Evolutionary conservation across 2,888 invertebrate species (phyloP), one percentile per base, ranked within the genome.

Genomic region (Adineta ricciae): DNA sequence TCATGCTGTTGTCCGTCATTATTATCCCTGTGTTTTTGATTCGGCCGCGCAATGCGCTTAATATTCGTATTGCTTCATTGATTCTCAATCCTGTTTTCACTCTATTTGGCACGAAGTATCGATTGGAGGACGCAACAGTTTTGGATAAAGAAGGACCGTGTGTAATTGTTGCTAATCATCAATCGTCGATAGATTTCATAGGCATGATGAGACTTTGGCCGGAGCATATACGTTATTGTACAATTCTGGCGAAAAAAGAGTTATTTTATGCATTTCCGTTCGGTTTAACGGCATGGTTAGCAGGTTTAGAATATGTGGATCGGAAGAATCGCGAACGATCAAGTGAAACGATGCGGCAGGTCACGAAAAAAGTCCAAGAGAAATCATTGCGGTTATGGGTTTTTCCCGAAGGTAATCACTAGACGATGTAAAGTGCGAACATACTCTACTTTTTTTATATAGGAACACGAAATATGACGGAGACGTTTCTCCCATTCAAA

Each of bases 121-220:
- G 94, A 89, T 89, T 95, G 84, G 92, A 93, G 88, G 94, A 95
- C 82, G 92, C 93, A 88, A 94, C 95, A 89, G 92, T 94, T 89
- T 92, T 95, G 90, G 93, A 93, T 89, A 93, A 93, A 89, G 94
- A 95, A 87, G 93, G 93, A 88, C 93, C 96, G 41, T 95, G 93
- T 89, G 94, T 96, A 87, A 93, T 96, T 83, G 94, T 96, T 87
- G 94, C 94, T 83, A 96, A 96, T 91, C 96, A 96, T 91, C 96
- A 96, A 91, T 96, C 95, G 89, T 95, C 95, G 1, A 90, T 96
- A 88, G 96, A 96, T 91, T 92, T 96, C 89, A 92, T 96, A 89
- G 95, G 95, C 94, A 94, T 96, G 94, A 94, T 95, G 90, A 93
- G 94, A 89, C 92, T 96, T 89, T 96, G 96, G 96, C 95, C 94